Conservation (phyloP, 1,140 invertebrate genomes). For the Pogonus chalceus region DNA sequence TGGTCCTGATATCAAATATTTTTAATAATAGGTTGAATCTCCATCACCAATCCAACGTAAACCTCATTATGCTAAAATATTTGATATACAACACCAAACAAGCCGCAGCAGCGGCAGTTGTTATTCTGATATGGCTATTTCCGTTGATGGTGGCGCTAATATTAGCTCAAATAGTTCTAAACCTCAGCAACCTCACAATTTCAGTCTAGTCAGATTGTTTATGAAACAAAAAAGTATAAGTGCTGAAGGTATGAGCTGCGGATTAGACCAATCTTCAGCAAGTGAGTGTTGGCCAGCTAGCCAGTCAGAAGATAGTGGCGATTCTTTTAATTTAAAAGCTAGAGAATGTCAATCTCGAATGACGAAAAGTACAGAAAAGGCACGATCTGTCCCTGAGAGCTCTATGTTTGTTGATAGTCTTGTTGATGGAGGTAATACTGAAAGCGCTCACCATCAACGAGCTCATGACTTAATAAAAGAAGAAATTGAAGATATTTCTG, state of each 20-base stretch:
- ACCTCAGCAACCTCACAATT: slow-evolving; percentile 40
- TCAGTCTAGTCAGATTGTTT: slow-evolving; percentile 79
- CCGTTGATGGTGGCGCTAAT: slow-evolving; percentile 30
- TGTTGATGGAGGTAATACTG: slow-evolving; percentile 15
- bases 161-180: slow-evolving; percentile 31
- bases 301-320: slow-evolving; percentile 32
- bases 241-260: slow-evolving; percentile 52
- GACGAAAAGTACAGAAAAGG: not conserved
- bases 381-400: slow-evolving; percentile 8
- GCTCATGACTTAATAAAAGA: slow-evolving; percentile 36
- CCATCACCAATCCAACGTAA: slow-evolving; percentile 41
- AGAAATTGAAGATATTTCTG: slow-evolving; percentile 34
- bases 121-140: slow-evolving; percentile 48
- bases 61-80: slow-evolving; percentile 50
- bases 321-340: not conserved
- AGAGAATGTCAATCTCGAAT: not conserved
- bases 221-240: slow-evolving; percentile 81
- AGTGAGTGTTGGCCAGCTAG: slow-evolving; percentile 41
- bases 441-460: slow-evolving; percentile 14
- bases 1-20: too few species aligned
- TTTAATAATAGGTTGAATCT: slow-evolving; percentile 42
- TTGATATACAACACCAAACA: slow-evolving; percentile 47
- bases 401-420: slow-evolving; percentile 23
- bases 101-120: slow-evolving; percentile 36
- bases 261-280: slow-evolving; percentile 51